Conservation (phyloP, 2,888 invertebrate genomes). For the Anorthoa munda region DNA sequence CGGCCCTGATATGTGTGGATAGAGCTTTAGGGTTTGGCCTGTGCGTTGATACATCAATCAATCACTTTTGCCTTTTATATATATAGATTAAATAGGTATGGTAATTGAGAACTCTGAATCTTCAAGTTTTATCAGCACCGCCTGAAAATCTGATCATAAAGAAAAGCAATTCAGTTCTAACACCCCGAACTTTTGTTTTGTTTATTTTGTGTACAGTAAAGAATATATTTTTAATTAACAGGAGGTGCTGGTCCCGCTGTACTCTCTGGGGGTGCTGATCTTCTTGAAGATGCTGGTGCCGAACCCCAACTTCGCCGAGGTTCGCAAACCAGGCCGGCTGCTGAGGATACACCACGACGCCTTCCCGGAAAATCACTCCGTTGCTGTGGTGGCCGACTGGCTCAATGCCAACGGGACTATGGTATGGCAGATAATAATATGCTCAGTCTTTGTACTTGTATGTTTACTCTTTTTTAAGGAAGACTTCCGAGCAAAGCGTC, state of each 20-base stretch:
- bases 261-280: conserved; percentile 94
- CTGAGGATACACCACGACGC: conserved; percentile 91
- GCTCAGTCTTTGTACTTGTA: not conserved
- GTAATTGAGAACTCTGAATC: not conserved
- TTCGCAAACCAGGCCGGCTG: conserved; percentile 92
- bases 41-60: no score
- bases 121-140: no score
- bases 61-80: no score
- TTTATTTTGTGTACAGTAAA: no score
- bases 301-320: conserved; percentile 94
- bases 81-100: not conserved
- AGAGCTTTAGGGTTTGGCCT: no score
- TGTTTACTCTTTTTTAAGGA: not conserved
- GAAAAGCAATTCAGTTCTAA: not conserved
- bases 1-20: no score
- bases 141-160: not conserved
- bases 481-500: no score
- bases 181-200: no score
- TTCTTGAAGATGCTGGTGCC: conserved; percentile 94
- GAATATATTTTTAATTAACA: conserved; percentile 80
- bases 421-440: conserved; percentile 73
- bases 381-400: conserved; percentile 93
- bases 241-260: conserved; percentile 95
- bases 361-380: conserved; percentile 90
- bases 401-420: conserved; percentile 87